Conservation (phyloP, 1,140 invertebrate genomes). For the Frieseomelitta varia region DNA sequence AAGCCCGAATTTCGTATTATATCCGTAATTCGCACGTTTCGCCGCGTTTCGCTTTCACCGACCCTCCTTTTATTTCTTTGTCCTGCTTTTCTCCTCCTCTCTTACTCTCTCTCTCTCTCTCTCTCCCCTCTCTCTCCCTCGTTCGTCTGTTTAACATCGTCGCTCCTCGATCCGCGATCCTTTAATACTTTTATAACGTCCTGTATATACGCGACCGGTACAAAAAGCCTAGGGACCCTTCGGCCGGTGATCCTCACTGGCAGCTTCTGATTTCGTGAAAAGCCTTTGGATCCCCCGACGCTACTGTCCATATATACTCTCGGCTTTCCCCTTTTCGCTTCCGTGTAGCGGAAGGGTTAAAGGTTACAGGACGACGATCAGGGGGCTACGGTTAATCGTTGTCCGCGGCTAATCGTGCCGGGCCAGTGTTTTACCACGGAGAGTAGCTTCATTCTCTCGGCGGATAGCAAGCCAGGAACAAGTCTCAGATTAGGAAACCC, state of each 20-base stretch:
- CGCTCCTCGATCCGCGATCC: constrained; percentile 8
- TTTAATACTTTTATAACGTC: constrained; percentile 46
- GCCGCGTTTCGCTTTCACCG: constrained; percentile 46
- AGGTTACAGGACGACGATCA: constrained; percentile 20
- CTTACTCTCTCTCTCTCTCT: neutral
- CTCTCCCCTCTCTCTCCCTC: constrained; percentile 9
- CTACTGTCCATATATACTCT: neutral
- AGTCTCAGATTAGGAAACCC: constrained; percentile 47
- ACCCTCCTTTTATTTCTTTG: constrained; percentile 46
- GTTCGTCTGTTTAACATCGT: neutral
- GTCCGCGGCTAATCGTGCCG: constrained; percentile 26
- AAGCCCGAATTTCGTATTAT: constrained; percentile 68
- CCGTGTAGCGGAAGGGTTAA: neutral
- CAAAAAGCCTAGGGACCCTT: constrained; percentile 11
- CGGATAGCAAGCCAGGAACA: constrained; percentile 11
- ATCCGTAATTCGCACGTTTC: constrained; percentile 65
- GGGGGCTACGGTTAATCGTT: constrained; percentile 3
- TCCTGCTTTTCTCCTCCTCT: neutral
- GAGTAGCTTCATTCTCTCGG: constrained; percentile 39
- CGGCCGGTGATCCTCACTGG: neutral
- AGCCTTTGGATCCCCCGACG: neutral
- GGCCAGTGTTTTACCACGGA: constrained; percentile 10
- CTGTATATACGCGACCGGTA: constrained; percentile 12
- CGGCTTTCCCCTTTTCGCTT: neutral
- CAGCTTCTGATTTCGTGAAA: constrained; percentile 34